Percentiles rank a stretch among this genome's conserved stretches.
Evolutionary conservation across 2,888 invertebrate species (phyloP).

Genomic region (Eupithecia insigniata): DNA sequence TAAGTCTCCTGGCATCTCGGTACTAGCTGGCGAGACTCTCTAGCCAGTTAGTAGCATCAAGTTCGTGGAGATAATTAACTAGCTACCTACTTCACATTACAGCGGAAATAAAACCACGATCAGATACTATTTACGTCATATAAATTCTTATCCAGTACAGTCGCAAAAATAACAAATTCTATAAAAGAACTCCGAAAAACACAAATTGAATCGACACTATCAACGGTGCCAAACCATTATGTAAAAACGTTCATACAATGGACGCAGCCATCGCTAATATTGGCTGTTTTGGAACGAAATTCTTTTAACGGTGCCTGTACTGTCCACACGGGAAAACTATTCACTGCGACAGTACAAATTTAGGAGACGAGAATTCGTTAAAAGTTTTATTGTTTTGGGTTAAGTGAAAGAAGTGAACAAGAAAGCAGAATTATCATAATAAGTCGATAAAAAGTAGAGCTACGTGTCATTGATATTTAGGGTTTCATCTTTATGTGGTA

Average conservation of each 20-base stretch:
- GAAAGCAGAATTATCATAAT: not conserved
- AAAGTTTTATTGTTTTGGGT: not conserved
- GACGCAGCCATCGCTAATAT: conserved; percentile 9
- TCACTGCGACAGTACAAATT: not conserved
- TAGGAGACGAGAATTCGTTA: not conserved
- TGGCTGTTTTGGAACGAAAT: conserved; percentile 2
- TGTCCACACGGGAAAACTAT: not conserved
- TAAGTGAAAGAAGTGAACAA: not conserved
- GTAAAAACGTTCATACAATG: conserved; percentile 13
- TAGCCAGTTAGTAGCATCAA: not conserved
- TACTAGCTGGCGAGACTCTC: not conserved
- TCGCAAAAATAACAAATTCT: not conserved
- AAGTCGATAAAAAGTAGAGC: no score
- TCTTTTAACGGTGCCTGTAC: not conserved
- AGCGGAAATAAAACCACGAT: not conserved
- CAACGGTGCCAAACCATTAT: conserved; percentile 14
- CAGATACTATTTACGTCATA: not conserved
- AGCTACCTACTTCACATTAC: not conserved
- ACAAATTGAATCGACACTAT: conserved; percentile 13
- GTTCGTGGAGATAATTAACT: not conserved
- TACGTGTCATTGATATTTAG: no score
- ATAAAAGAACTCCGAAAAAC: not conserved
- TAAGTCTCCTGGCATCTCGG: not conserved
- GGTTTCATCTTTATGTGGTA: no score
- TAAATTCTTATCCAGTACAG: not conserved